Base-by-base conservation (phyloP, 2,797 vertebrate genomes). In the Manis crassicaudata region DNA sequence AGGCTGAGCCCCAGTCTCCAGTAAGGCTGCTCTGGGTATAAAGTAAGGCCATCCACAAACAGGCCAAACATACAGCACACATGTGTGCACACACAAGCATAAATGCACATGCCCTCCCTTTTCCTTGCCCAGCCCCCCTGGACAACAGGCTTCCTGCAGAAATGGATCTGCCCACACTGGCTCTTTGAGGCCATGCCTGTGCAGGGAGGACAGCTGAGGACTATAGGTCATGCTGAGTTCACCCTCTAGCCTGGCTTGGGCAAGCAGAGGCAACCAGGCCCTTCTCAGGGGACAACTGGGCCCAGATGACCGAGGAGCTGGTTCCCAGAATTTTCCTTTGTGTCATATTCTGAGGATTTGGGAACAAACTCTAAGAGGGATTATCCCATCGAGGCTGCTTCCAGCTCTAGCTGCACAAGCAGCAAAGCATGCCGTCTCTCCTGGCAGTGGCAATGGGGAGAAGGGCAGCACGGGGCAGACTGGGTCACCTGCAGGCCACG, bases 361-460 rank as follows among this genome's bases (percentile, higher is more conserved):
- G 62, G 83, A 94, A 95, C 58, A 95, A 95, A 94, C 96, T 97
- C 32, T 93, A 92, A 98, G 96, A 60, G 96, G 87, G 91, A 95
- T 97, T 95, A 96, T 65, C 95, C 93, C 40, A 46, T 72, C 52
- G 43, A 60, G 77, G 90, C 67, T 87, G 77, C 70, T 97, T 96
- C 95, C 93, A 52, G 83, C 70, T 94, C 94, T 21, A 32, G 23
- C 68, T 95, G n/a, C 29, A n/a, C 32, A 0, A 5, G 17, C 90
- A 88, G 52, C 92, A 29, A 77, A 40, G 63, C 35, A 50, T 27
- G 43, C 29, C 67, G 3, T 9, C 58, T 9, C 58, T 27, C 9
- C 58, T 37, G 43, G 85, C 6, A 12, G n/a, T 13, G 1, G 70
- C 7, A 16, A 63, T 4, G 37, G 58, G 6, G 79, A 35, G 25